Conservation (phyloP, 2,888 invertebrate species). For the Sthenelais limicola region DNA sequence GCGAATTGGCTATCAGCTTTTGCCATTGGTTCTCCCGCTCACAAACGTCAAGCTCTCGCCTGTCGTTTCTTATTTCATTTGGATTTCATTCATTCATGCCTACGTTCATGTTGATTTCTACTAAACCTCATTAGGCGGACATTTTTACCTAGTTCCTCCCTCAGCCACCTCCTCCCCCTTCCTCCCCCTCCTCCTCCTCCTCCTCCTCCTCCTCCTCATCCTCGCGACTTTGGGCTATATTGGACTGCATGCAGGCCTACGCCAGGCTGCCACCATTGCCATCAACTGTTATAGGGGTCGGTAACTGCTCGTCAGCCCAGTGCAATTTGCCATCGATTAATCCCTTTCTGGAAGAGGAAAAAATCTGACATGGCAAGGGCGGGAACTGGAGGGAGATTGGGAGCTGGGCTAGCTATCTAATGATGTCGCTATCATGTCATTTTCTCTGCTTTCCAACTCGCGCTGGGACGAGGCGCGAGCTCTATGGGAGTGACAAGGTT, state of each 20-base stretch:
- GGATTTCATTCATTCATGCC: constrained; percentile 31
- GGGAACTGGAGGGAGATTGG: not conserved
- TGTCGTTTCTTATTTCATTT: constrained; percentile 36
- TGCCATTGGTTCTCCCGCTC: not conserved
- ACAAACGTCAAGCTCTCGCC: constrained; percentile 3
- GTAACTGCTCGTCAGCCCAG: not conserved
- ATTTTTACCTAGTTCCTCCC: not conserved
- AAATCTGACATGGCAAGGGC: constrained; percentile 27
- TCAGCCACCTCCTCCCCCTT: not conserved
- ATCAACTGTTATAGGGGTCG: too few relatives aligned
- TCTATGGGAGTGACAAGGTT: not conserved
- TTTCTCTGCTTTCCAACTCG: constrained; percentile 14
- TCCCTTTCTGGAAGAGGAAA: not conserved
- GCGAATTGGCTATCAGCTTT: constrained; percentile 26
- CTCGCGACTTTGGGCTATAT: too few relatives aligned
- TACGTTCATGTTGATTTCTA: constrained; percentile 31
- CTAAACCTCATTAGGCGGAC: constrained; percentile 29
- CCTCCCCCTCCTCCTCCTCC: not conserved
- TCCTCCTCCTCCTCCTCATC: not conserved
- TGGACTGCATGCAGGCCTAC: too few relatives aligned
- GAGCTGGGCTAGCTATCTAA: constrained; percentile 1
- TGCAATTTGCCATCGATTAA: constrained; percentile 39
- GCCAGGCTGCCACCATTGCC: too few relatives aligned
- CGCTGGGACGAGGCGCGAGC: not conserved
- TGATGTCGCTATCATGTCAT: constrained; percentile 23